Base-by-base conservation (phyloP, 2,797 vertebrate species). In the Phalanger gymnotis region DNA sequence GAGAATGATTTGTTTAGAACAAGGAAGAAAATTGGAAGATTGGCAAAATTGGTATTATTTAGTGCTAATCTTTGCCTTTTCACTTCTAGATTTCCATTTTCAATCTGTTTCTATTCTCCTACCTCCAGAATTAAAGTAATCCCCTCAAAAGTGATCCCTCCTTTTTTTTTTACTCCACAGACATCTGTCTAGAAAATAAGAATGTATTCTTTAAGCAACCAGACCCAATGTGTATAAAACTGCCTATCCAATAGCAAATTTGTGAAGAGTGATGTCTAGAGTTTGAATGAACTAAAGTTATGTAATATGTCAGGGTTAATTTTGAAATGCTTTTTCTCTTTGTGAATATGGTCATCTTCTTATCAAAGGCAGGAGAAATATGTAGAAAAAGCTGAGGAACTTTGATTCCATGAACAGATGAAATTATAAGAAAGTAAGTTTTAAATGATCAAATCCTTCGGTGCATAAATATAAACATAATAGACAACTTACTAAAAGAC, bases 311-410 rank as follows among this genome's bases (percentile, higher is more conserved):
- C 2, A 31, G 54, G 54, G 90, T 58, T 94, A 90, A 92, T 81
- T 94, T 96, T 90, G 57, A 89, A 91, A 51, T 94, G 89, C 93
- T 81, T 54, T 91, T 92, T 92, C 66, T 51, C 27, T 93, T 91
- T 93, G 54, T 94, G 22, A 66, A 53, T 90, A 54, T 12, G 52
- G 4, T 89, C 31, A 90, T 95, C 96, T 96, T 16, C 91, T 94
- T 93, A 28, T 95, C 27, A 93, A 55, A 94, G 40, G 22, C 7
- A 81, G 73, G 16, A 47, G 22, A 19, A 47, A 81, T 40, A 40
- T 47, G 22, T 40, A 81, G n/a, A 4, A 81, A 81, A 81, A 81
- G 0, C n/a, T 40, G n/a, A 81, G 66, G 10, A 47, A 81, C 0
- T 22, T 40, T 73, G 66, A 73, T 73, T 40, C n/a, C n/a, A 73